These are phyloP conservation scores for Maccullochella peelii DNA, from an alignment of 2,113 vertebrate genomes.

Conservation along the genomic window DNA sequence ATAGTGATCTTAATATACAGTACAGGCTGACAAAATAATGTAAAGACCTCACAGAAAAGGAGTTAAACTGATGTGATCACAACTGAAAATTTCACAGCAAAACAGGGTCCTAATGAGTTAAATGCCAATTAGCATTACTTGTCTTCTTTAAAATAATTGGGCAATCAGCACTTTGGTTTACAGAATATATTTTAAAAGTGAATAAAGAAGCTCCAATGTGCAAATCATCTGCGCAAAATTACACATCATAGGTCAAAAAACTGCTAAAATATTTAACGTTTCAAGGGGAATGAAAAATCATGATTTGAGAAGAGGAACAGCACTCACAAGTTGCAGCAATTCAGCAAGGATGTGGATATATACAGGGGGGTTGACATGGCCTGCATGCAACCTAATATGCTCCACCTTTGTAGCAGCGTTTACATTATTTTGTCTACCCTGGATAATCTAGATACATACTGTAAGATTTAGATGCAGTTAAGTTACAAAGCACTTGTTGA, in stretches of 20 bases:
- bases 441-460: neutral
- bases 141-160: neutral
- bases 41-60: neutral
- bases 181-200: neutral
- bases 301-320: neutral
- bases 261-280: neutral
- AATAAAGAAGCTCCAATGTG: no score
- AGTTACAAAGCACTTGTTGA: neutral
- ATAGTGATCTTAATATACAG: neutral
- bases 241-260: neutral
- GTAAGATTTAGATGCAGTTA: neutral
- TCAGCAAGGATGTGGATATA: neutral
- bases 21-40: neutral
- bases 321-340: no score
- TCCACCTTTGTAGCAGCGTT: neutral
- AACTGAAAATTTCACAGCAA: neutral
- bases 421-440: neutral
- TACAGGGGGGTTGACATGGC: neutral
- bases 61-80: neutral
- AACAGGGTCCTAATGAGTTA: neutral
- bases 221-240: neutral
- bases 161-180: neutral
- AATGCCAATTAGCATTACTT: neutral
- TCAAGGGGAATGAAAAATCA: neutral
- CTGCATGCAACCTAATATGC: neutral